These are phyloP conservation scores for Toxotes chatareus DNA, from an alignment of 2,113 vertebrate species.

Conservation along the genomic window DNA sequence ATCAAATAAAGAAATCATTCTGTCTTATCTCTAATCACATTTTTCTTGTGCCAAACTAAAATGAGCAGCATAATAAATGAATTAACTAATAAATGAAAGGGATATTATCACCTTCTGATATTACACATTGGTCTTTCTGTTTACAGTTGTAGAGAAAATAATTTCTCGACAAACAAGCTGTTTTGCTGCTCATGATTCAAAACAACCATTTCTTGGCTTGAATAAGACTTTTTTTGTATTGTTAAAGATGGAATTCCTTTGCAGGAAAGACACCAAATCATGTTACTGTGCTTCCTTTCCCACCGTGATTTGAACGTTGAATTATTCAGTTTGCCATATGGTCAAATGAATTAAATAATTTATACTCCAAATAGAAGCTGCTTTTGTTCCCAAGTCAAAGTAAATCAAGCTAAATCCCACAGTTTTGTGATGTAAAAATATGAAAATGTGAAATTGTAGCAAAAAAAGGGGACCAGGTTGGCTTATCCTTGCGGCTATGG, in stretches of 20 bases:
- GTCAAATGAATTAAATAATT: conserved; percentile 36
- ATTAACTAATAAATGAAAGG: conserved; percentile 18
- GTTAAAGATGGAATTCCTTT: conserved; percentile 18
- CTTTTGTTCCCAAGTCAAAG: conserved; percentile 28
- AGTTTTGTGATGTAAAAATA: conserved; percentile 75
- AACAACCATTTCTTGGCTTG: conserved; percentile 23
- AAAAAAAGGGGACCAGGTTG: conserved; percentile 44
- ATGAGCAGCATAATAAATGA: conserved; percentile 48
- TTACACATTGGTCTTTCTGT: conserved; percentile 28
- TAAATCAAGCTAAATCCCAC: conserved; percentile 49
- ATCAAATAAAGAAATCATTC: conserved; percentile 55
- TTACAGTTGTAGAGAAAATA: conserved; percentile 29
- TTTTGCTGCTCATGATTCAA: conserved; percentile 39
- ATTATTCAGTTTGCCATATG: conserved; percentile 27
- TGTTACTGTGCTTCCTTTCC: conserved; percentile 24
- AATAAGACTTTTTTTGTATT: conserved; percentile 5
- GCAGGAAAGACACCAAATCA: conserved; percentile 46
- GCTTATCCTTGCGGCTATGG: conserved; percentile 65
- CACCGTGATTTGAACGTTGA: conserved; percentile 13
- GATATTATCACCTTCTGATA: conserved; percentile 45
- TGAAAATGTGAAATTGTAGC: conserved; percentile 65
- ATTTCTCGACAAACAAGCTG: conserved; percentile 4
- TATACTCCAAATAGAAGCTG: conserved; percentile 31
- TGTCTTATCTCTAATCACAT: conserved; percentile 19
- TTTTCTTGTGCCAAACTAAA: conserved; percentile 36